Percentiles rank a stretch among this genome's conserved stretches.
Evolutionary conservation across 2,113 vertebrate genomes (phyloP).

Genomic region (Scolopax mira): DNA sequence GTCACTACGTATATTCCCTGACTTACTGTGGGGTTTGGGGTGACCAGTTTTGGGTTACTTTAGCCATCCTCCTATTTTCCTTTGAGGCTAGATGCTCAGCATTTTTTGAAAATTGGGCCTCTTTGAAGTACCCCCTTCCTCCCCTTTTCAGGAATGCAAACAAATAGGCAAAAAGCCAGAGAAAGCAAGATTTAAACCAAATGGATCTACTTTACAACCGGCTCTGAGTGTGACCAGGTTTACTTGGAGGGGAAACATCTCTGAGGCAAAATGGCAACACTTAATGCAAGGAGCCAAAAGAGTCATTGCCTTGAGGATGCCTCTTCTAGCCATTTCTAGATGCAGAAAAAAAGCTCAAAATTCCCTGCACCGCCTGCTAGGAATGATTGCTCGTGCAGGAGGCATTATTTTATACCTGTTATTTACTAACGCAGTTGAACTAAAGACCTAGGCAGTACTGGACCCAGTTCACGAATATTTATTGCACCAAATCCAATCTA

Average conservation of each 20-base stretch:
- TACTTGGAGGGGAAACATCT: background rate
- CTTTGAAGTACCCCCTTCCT: background rate
- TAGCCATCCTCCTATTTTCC: background rate
- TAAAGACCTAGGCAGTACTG: constrained; percentile 42
- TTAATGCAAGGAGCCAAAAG: background rate
- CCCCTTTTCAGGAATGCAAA: background rate
- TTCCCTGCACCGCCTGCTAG: background rate
- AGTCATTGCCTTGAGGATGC: background rate
- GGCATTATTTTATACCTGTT: constrained; percentile 30
- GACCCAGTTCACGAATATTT: constrained; percentile 76
- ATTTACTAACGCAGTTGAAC: constrained; percentile 37
- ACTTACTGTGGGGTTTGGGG: background rate
- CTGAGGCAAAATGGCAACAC: background rate
- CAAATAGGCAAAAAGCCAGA: background rate
- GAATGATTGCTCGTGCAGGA: background rate
- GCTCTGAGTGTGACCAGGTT: background rate
- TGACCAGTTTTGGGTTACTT: background rate
- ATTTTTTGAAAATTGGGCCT: background rate
- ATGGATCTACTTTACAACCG: background rate
- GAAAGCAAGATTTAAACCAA: background rate
- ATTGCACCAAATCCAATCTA: constrained; percentile 71
- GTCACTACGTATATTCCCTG: accelerated
- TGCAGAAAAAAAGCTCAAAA: background rate
- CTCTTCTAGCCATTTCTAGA: background rate
- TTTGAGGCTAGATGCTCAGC: background rate